Evolutionary conservation across 1,140 invertebrate genomes (phyloP), one percentile per base, ranked within the genome.

Genomic region (Rhizoglyphus robini): DNA sequence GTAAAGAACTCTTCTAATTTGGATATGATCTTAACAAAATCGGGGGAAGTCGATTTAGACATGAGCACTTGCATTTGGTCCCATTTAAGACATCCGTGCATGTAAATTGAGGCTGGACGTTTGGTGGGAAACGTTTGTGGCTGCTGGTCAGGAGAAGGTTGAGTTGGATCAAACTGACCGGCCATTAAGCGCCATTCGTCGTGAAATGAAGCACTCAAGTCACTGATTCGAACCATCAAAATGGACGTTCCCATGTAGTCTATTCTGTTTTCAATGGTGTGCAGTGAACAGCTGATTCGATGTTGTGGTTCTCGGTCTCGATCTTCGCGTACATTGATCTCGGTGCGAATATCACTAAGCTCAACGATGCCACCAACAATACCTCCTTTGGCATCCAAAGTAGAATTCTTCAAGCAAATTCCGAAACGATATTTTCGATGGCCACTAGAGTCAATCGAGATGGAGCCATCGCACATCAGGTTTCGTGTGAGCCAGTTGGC

Each of bases 1-100:
- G 86, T 87, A 74, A 96, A 96, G 78, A 96, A 98, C 78, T 97
- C 93, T 72, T 96, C 92, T 8, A 96, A 79, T 75, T 96, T 96
- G 62, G 88, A 86, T 73, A 88, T 90, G 88, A 97, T 96, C 78
- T 96, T 96, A 1, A 96, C 78, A 25, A 97, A 78, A 78, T 98
- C 94, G 0, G 92, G 90, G 0, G 92, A 96, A 0, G 94, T 96
- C 29, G 91, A 95, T 75, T 93, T 88, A 18, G 88, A 92, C 71
- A 98, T 96, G 82, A 96, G 87, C 27, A 96, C 82, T 78, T 98
- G 93, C 15, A 95, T 80, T 75, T 95, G 90, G 73, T 96, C 90
- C 94, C 93, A 98, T 46, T 81, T 82, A 38, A 98, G 78, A 70
- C 90, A 88, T 20, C 91, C 90, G 75, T 96, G 88, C 72, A 94